A percentile compares a stretch with the other conserved stretches of the same genome.
Conservation (phyloP, 2,888 invertebrate species). For the Drosophila meridiana region DNA sequence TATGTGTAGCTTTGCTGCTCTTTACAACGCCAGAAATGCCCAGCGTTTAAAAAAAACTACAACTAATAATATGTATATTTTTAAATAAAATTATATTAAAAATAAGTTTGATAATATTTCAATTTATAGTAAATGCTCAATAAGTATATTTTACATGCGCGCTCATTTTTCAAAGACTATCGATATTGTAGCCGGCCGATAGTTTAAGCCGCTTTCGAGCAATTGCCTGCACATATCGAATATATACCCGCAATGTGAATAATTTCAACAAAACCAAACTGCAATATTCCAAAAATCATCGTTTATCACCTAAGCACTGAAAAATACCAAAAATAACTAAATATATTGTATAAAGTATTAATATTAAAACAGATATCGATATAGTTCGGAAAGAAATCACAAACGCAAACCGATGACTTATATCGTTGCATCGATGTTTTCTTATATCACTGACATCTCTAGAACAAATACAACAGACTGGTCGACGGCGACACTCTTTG, state of each 20-base stretch:
- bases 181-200: neutral
- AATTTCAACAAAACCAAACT: neutral
- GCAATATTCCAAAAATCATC: neutral
- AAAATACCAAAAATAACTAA: too few relatives aligned
- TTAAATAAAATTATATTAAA: slow-evolving; percentile 58
- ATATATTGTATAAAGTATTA: too few relatives aligned
- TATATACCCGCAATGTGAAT: neutral
- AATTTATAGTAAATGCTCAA: neutral
- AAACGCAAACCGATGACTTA: slow-evolving; percentile 4
- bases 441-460: slow-evolving; percentile 46
- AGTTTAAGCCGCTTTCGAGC: neutral
- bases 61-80: slow-evolving; percentile 70
- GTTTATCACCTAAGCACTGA: too few relatives aligned
- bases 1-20: slow-evolving; percentile 53
- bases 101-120: neutral
- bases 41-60: slow-evolving; percentile 60
- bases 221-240: neutral
- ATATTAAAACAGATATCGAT: slow-evolving; percentile 12
- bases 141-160: neutral
- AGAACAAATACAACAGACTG: slow-evolving; percentile 42
- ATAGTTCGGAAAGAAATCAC: neutral
- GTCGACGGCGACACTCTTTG: slow-evolving; percentile 46
- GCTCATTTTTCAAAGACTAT: slow-evolving; percentile 1
- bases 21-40: slow-evolving; percentile 43
- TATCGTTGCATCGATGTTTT: slow-evolving; percentile 33